These are phyloP conservation scores for Eupithecia insigniata DNA, from an alignment of 2,888 invertebrate species.

Conservation along the genomic window DNA sequence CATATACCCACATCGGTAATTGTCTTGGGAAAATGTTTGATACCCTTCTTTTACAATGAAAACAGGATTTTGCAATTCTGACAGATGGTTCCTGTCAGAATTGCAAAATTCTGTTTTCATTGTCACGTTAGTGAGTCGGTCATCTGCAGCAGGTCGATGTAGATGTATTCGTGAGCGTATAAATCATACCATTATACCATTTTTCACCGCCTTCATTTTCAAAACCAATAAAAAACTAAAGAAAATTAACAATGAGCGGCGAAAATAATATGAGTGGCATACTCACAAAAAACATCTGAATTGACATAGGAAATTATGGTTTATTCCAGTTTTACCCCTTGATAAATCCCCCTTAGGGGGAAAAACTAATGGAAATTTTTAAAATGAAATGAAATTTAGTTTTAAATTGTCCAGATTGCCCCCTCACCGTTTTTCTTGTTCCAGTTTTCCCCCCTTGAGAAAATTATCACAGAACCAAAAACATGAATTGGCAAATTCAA, in stretches of 20 bases:
- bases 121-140: neutral
- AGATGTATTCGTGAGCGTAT: neutral
- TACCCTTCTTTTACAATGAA: constrained; percentile 13
- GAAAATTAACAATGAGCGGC: neutral
- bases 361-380: too few relatives aligned
- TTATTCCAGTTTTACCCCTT: too few relatives aligned
- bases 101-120: too few relatives aligned
- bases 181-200: neutral
- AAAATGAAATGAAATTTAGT: too few relatives aligned
- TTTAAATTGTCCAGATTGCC: too few relatives aligned
- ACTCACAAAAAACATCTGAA: too few relatives aligned
- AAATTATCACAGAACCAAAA: neutral
- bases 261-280: neutral
- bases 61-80: neutral
- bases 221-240: neutral
- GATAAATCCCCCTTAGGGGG: too few relatives aligned
- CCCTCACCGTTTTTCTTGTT: too few relatives aligned
- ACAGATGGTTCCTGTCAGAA: too few relatives aligned
- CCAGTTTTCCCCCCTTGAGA: too few relatives aligned
- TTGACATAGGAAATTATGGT: too few relatives aligned
- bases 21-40: constrained; percentile 40
- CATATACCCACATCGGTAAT: constrained; percentile 23
- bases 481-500: neutral
- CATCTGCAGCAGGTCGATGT: neutral
- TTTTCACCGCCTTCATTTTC: too few relatives aligned